These are phyloP conservation scores for Forpus xanthops DNA, from an alignment of 2,797 vertebrate genomes.

Conservation along the genomic window DNA sequence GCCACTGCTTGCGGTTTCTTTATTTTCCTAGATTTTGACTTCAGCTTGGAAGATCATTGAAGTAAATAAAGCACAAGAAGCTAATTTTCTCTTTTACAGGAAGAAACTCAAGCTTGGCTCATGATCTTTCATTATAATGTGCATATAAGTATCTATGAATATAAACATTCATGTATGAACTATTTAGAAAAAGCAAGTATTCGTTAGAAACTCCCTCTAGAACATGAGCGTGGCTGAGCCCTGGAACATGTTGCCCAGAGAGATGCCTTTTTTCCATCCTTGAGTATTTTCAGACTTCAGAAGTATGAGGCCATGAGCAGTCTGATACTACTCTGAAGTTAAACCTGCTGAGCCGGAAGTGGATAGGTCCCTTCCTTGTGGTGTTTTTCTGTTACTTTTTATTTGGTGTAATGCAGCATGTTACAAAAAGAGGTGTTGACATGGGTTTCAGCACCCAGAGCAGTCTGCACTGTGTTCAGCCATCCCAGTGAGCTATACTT, in stretches of 20 bases:
- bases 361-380: not conserved
- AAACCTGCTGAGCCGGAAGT: not conserved
- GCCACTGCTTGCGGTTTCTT: not conserved
- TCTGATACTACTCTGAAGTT: not conserved
- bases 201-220: not conserved
- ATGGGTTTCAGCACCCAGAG: not conserved
- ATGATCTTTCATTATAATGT: not conserved
- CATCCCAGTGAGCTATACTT: not conserved
- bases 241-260: not conserved
- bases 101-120: not conserved
- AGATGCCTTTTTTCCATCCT: not conserved
- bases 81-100: not conserved
- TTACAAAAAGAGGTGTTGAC: not conserved
- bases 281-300: not conserved
- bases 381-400: not conserved
- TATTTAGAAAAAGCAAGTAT: not conserved
- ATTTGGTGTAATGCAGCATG: rapidly evolving
- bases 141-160: not conserved
- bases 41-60: not conserved
- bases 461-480: not conserved
- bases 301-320: not conserved
- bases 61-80: not conserved
- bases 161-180: not conserved
- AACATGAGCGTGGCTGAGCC: not conserved
- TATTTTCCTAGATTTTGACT: not conserved